Base-by-base conservation (phyloP, 92 coral and sea anemone genomes). In the Ricordea florida region DNA sequence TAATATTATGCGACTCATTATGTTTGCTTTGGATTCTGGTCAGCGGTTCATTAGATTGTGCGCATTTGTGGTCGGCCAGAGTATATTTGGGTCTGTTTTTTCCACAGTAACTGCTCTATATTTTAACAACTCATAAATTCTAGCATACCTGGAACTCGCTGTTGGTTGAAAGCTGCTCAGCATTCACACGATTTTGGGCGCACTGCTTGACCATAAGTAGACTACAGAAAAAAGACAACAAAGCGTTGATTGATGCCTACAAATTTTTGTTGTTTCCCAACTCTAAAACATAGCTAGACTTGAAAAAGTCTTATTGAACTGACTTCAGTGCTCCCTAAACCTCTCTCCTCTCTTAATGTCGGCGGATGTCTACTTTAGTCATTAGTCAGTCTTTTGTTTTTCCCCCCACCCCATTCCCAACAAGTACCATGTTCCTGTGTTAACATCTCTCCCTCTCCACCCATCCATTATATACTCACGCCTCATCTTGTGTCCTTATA, bases 401-500 rank as follows among this genome's bases (percentile, higher is more conserved):
- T 3, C 32, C 30, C 11, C 2, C 10, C 17, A 6, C 3, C 10
- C 46, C 0, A 1, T 9, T 24, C 65, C 9, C 25, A 14, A 36
- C 62, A 26, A 6, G 2, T 36, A 13, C 11, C 11, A 43, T 43
- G 17, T 2, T 21, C 17, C 49, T 1, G 4, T 13, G 18, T 24
- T 10, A 3, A 5, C 23, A n/a, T 20, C 23, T 50, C n/a, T 23
- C 15, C 18, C 9, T 22, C 17, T 53, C 33, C 31, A 45, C 16
- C 23, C 66, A 45, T 15, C 28, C 24, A 23, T 29, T 23, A 2
- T 9, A 5, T 17, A 55, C 77, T 70, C 27, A 75, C 89, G 78
- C 76, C 26, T 65, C 66, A 22, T 75, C 86, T 16, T 65, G 62
- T 32, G 71, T 67, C 78, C 66, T 86, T 21, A 87, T 69, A 18